These are phyloP conservation scores for Manis pentadactyla DNA, from an alignment of 2,797 vertebrate genomes.

Conservation along the genomic window DNA sequence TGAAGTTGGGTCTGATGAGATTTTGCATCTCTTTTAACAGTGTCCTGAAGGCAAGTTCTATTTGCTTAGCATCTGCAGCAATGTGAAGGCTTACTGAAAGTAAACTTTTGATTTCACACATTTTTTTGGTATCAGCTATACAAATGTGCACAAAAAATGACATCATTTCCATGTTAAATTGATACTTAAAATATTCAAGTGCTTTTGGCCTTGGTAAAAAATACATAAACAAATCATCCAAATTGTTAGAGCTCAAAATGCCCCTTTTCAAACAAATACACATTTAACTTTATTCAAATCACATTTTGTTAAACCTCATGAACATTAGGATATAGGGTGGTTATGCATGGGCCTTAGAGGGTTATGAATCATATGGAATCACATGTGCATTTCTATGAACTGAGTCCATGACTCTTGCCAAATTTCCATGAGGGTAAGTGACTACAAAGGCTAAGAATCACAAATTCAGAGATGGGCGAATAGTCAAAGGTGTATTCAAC, in stretches of 20 bases:
- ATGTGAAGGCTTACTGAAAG: neutral
- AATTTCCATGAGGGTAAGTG: constrained; percentile 4
- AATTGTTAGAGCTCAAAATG: neutral
- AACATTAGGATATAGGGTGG: neutral
- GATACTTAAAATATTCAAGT: neutral
- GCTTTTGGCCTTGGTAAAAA: neutral
- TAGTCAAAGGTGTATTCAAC: neutral
- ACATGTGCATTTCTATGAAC: neutral
- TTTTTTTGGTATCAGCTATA: constrained; percentile 37
- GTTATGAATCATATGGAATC: neutral
- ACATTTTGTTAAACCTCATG: neutral
- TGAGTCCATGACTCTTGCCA: neutral
- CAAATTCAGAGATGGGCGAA: neutral
- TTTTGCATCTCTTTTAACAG: neutral
- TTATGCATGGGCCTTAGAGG: neutral
- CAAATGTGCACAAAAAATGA: neutral
- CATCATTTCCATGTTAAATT: constrained; percentile 14
- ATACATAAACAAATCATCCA: neutral
- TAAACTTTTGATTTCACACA: neutral
- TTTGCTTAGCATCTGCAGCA: neutral
- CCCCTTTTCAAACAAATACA: neutral
- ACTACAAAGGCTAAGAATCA: neutral
- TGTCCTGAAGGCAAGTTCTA: neutral
- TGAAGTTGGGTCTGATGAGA: neutral
- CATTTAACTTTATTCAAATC: constrained; percentile 31